Conservation (phyloP, 2,797 vertebrate genomes). For the Garrulus glandarius region DNA sequence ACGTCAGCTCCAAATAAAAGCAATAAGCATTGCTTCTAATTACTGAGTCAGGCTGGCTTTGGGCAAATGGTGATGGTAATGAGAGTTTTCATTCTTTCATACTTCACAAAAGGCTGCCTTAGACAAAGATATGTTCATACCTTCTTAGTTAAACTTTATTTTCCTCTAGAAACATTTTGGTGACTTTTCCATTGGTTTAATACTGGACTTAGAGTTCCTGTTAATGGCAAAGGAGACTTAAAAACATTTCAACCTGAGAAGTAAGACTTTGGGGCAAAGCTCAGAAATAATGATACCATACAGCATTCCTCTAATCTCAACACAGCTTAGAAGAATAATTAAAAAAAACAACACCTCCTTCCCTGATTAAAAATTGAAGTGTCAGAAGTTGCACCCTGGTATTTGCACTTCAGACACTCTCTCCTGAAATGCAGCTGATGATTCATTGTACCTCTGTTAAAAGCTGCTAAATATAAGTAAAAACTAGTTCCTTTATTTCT, state of each 20-base stretch:
- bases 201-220: not conserved
- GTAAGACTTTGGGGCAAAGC: not conserved
- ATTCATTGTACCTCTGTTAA: conserved; percentile 38
- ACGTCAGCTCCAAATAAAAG: not conserved
- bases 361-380: not conserved
- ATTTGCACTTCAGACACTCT: conserved; percentile 11
- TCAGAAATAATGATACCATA: not conserved
- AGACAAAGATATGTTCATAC: not conserved
- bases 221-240: not conserved
- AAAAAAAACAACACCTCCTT: not conserved
- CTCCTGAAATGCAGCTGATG: conserved; percentile 15
- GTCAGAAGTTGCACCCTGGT: not conserved
- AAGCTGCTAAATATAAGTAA: conserved; percentile 51
- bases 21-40: not conserved
- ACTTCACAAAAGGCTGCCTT: not conserved
- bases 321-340: not conserved
- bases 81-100: not conserved
- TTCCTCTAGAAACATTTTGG: not conserved
- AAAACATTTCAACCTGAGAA: not conserved
- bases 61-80: not conserved
- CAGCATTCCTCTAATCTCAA: not conserved
- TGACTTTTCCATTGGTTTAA: not conserved
- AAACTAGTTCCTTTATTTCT: not conserved
- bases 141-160: not conserved
- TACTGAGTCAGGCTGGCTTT: not conserved